Conservation (phyloP, 2,888 invertebrate species). For the Clusia tigrina region DNA sequence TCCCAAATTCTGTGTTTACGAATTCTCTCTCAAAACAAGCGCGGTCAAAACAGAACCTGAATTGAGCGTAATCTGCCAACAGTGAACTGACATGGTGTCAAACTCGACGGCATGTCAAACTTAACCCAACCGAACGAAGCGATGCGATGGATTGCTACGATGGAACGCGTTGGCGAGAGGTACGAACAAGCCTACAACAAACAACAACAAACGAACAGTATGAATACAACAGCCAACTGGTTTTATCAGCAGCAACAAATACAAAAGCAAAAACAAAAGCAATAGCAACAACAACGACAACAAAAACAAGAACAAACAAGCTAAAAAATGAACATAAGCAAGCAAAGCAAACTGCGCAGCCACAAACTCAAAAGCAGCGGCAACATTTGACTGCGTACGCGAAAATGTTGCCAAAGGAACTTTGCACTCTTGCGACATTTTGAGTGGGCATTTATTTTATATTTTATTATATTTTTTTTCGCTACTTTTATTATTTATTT, state of each 20-base stretch:
- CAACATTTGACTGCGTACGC: no score
- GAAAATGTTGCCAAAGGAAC: no score
- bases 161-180: not conserved
- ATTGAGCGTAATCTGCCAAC: not conserved
- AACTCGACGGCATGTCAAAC: constrained; percentile 1
- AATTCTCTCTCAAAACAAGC: not conserved
- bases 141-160: not conserved
- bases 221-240: not conserved
- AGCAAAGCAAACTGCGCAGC: no score
- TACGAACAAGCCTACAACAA: not conserved
- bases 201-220: not conserved
- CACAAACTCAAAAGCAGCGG: no score
- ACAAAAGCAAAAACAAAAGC: not conserved
- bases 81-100: not conserved
- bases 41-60: constrained; percentile 1
- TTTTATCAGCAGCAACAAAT: not conserved
- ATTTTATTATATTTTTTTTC: no score
- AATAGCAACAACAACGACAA: not conserved
- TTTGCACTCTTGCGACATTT: no score
- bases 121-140: not conserved
- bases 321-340: not conserved
- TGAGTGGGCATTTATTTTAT: no score
- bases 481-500: no score
- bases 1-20: not conserved
- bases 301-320: not conserved